phyloP scores from a whole-genome alignment of 2,888 invertebrate genomes.

The Ornithoptera alexandrae region DNA sequence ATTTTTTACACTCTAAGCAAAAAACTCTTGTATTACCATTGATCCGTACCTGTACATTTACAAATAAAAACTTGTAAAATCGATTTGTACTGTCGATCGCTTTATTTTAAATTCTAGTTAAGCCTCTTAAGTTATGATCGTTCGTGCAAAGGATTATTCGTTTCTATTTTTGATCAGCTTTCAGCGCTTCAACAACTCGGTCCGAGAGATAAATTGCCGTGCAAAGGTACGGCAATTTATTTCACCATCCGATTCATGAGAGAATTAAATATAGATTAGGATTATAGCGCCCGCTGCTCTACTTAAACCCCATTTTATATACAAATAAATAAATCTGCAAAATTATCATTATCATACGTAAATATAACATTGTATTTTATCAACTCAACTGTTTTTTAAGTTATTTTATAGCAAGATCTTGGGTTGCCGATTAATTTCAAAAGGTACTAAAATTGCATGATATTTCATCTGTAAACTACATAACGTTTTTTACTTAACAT shows the following conservation, averaged over 20 bases:
- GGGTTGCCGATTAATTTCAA: too few species aligned
- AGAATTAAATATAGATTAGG: slow-evolving; percentile 4
- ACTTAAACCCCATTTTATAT: too few species aligned
- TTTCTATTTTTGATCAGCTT: slow-evolving; percentile 13
- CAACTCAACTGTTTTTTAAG: too few species aligned
- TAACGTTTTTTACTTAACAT: too few species aligned
- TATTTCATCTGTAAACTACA: too few species aligned
- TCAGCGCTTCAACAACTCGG: slow-evolving; percentile 4
- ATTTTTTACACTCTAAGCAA: too few species aligned
- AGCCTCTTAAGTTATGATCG: slow-evolving; percentile 1
- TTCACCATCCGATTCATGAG: slow-evolving; percentile 5
- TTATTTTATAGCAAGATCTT: too few species aligned
- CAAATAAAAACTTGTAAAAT: not conserved
- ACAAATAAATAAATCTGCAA: too few species aligned
- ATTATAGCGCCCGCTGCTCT: not conserved
- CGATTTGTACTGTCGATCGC: not conserved
- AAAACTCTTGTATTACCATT: not conserved
- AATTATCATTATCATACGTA: too few species aligned
- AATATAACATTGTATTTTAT: too few species aligned
- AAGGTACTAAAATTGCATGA: too few species aligned
- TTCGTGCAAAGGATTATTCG: not conserved
- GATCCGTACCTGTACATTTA: not conserved
- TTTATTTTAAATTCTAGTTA: not conserved
- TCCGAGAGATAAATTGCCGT: not conserved
- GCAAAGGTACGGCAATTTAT: slow-evolving; percentile 8